Base-by-base conservation (phyloP, 2,113 vertebrate genomes). In the Atherinomorus stipes region DNA sequence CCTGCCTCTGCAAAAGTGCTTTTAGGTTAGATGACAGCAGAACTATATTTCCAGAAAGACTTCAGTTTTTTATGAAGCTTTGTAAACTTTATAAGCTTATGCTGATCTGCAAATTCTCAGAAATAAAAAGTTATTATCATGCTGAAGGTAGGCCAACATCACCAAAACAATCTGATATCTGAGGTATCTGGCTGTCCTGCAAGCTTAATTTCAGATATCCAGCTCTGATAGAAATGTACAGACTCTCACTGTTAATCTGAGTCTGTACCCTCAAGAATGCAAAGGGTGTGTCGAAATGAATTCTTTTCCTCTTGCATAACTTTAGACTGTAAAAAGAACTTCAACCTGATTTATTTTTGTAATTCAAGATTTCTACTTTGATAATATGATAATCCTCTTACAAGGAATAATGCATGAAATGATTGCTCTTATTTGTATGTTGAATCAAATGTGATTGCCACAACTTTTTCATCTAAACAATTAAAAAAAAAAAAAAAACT, bases 271-370 rank as follows among this genome's bases (percentile, higher is more conserved):
- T 66, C 1, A 12, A 56, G 49, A 78, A 67, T 63, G 38, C n/a
- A 59, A 0, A 47, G 0, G 73, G 62, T 77, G 80, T 68, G 62
- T 64, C 69, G 31, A 2, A 42, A 9, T 31, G 58, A 71, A 19
- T 13, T 40, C 28, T 58, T 8, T 16, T n/a, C 25, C 2, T 40
- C 0, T 4, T 1, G 10, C 34, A 42, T 2, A 50, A 62, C 45
- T 0, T 42, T 59, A 19, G 19, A 50, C n/a, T 18, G 19, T 11
- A 37, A 57, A 54, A 16, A 54, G 13, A 28, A 44, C 6, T 44
- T 5, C 16, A 40, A 10, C 2, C 38, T 11, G 38, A 40, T 40
- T 12, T 40, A 12, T 10, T 40, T 40, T 40, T 40, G 31, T 34
- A 7, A 8, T 34, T 34, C 31, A 7, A 44, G 38, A 42, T 42